Base-by-base conservation (phyloP, 2,113 vertebrate genomes). In the Mastomys natalensis region DNA sequence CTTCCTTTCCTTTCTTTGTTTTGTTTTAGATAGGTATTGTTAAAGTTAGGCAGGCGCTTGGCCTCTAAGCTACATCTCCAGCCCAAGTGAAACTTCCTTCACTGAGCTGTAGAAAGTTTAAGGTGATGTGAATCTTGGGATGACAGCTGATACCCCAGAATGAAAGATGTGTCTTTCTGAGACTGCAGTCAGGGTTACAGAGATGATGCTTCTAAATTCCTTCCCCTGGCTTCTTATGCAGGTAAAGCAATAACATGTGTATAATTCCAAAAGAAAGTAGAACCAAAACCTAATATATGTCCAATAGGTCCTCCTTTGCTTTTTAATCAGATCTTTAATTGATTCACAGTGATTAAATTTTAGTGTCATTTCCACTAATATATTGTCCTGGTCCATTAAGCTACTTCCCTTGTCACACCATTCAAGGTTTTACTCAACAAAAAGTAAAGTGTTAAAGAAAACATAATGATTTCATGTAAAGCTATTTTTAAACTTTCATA, bases 401-500 rank as follows among this genome's bases (percentile, higher is more conserved):
- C 66, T 24, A 43, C n/a, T 58, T 93, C 70, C 48, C 10, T 86
- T 64, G 88, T 37, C 34, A 26, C 62, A 72, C 45, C 66, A 64
- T 91, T 87, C 74, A 93, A 89, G 26, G 92, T 78, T 92, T 84
- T 51, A 64, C 34, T 74, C 74, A 22, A 80, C 43, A 92, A 95
- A 87, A 11, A 51, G 51, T 51, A 51, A 51, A 51, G 51, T 15
- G 74, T 89, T 58, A 48, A 34, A 91, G 64, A 90, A 64, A 13
- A 45, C 81, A 87, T 82, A 92, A 96, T 73, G 55, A 90, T 26
- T 95, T 91, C 73, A 87, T 45, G 86, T 19, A 84, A 86, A 84
- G 31, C 37, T 80, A 78, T 89, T 94, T 96, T 93, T 51, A 93
- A 11, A 89, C 55, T 90, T 84, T 76, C n/a, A 37, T 86, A 29